Evolutionary conservation across 2,113 vertebrate genomes (phyloP).

Genomic region (Chrysemys picta): DNA sequence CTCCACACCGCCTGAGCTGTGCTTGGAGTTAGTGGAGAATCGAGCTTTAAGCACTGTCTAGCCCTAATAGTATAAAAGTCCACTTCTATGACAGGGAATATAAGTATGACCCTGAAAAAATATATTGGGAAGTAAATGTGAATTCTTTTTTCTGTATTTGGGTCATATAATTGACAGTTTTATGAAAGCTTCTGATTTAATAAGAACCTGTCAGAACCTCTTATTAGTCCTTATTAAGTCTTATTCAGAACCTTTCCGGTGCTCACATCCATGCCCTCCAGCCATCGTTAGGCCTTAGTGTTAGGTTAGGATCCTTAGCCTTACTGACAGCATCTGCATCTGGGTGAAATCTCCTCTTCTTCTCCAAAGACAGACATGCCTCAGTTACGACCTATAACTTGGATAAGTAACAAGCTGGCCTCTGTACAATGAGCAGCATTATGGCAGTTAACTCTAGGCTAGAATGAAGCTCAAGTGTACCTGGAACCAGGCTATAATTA

Average conservation of each 20-base stretch:
- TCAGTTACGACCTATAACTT: neutral
- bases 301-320: neutral
- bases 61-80: neutral
- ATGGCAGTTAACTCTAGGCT: fast-evolving
- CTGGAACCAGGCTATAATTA: neutral
- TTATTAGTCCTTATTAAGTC: neutral
- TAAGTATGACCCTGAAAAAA: neutral
- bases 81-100: neutral
- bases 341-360: neutral
- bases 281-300: neutral
- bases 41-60: neutral
- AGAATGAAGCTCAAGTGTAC: neutral
- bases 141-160: neutral
- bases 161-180: neutral
- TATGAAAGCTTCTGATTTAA: neutral
- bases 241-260: neutral
- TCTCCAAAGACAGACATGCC: neutral
- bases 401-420: neutral
- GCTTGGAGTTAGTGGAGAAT: neutral
- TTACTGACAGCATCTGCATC: neutral
- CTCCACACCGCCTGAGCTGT: neutral
- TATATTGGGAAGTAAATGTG: neutral
- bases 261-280: neutral
- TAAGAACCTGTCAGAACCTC: neutral
- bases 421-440: neutral